Evolutionary conservation across 2,113 vertebrate species (phyloP).

Genomic region (Ageneiosus marmoratus): DNA sequence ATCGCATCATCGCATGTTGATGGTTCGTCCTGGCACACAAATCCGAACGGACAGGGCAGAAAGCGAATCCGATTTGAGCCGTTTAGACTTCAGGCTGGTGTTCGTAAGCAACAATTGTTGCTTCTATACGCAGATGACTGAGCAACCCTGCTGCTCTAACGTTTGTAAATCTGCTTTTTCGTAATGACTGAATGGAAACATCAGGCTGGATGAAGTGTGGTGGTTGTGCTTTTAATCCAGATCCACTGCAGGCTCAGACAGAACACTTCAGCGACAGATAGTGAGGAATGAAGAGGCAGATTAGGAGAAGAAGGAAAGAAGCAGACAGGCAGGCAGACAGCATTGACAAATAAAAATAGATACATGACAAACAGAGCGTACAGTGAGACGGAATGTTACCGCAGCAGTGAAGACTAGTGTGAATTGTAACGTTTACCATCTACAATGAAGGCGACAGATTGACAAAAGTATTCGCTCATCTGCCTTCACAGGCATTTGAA

Average conservation of each 20-base stretch:
- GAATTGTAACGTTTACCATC: neutral
- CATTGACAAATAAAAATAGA: constrained; percentile 16
- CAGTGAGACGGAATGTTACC: neutral
- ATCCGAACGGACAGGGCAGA: constrained; percentile 8
- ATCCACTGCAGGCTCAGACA: neutral
- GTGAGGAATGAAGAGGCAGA: neutral
- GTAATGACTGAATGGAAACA: neutral
- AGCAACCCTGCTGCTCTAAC: neutral
- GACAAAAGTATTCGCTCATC: too few species aligned
- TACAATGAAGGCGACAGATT: neutral
- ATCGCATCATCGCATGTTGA: neutral
- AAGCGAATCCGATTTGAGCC: constrained; percentile 28
- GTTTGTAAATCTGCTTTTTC: neutral
- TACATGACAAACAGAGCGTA: neutral
- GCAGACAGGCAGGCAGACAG: neutral
- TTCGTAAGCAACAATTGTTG: neutral
- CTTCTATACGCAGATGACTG: neutral
- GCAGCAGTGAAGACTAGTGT: neutral
- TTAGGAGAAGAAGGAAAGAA: constrained; percentile 1
- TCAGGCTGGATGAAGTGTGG: neutral
- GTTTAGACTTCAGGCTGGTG: neutral
- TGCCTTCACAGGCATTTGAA: too few species aligned
- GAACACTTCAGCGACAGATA: constrained; percentile 7
- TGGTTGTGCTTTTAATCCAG: neutral
- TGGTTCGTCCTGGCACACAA: neutral